Percentiles rank a stretch among this genome's conserved stretches.
These are phyloP conservation scores for Geophilus truncorum DNA, from an alignment of 2,888 invertebrate species.

Conservation along the genomic window DNA sequence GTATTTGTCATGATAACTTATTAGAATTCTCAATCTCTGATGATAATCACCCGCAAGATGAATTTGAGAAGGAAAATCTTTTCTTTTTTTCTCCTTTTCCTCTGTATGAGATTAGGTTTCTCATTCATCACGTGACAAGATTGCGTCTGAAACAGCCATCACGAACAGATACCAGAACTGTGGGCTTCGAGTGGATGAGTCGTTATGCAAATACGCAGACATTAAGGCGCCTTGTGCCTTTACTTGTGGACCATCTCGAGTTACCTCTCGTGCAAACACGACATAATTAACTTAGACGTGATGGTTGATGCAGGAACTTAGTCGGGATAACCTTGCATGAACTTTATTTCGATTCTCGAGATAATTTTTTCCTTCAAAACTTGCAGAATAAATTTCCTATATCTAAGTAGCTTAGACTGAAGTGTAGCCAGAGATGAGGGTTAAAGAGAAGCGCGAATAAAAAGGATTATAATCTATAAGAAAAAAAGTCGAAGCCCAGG, in stretches of 20 bases:
- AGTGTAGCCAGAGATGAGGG: too few species aligned
- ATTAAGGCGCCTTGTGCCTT: constrained; percentile 11
- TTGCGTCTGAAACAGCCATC: constrained; percentile 13
- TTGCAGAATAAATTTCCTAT: background rate
- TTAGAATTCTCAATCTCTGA: background rate
- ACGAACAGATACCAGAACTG: constrained; percentile 1
- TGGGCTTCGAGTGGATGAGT: constrained; percentile 11
- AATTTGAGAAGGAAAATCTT: background rate
- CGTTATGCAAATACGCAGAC: constrained; percentile 8
- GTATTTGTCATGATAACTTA: background rate
- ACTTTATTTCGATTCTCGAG: background rate
- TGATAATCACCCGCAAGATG: background rate
- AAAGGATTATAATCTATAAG: background rate
- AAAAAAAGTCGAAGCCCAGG: too few species aligned
- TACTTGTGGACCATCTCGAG: background rate
- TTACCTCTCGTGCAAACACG: background rate
- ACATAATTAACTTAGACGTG: constrained; percentile 10
- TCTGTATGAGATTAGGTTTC: background rate
- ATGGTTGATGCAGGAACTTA: background rate
- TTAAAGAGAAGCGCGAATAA: background rate
- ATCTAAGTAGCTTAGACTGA: background rate
- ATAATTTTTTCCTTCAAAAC: background rate
- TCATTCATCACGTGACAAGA: constrained; percentile 20
- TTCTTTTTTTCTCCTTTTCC: background rate
- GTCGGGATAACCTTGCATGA: background rate